Evolutionary conservation across 2,888 invertebrate genomes (phyloP), one percentile per base, ranked within the genome.

Genomic region (Lithophane semibrunnea): DNA sequence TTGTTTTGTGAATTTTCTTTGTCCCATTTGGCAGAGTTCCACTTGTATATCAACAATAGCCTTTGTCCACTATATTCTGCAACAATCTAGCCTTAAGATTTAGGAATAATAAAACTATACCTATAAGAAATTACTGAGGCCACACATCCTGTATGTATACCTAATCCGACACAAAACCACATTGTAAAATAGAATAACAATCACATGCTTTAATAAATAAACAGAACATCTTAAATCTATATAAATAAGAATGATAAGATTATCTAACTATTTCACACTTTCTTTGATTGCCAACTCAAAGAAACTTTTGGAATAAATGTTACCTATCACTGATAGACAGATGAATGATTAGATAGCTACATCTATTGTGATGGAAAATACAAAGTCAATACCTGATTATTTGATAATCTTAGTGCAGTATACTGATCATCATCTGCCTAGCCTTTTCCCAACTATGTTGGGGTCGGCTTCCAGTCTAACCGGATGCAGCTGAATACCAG

Each of bases 351-450:
- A 87, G 87, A 84, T 84, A 68, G 54, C 42, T 44, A 61, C 47
- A 12, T 65, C 70, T 72, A 77, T 73, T 78, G 24, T 84, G 64
- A 67, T 64, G 75, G 77, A 78, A 80, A 83, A 78, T 65, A 70
- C n/a, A 69, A 76, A 79, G 75, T 80, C 73, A 79, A 79, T 81
- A 81, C n/a, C 79, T 78, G 86, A 83, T 85, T 79, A 75, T 75
- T 75, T 72, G 16, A 71, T 70, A 52, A 82, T 64, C 72, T 69
- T 29, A 66, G 47, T 74, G 49, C 54, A 66, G 44, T 42, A 49
- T 8, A 56, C 37, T 37, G n/a, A n/a, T n/a, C n/a, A n/a, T n/a
- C n/a, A n/a, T n/a, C n/a, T n/a, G n/a, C n/a, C n/a, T n/a, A n/a
- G n/a, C n/a, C n/a, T n/a, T n/a, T n/a, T n/a, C n/a, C n/a, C n/a